Base-by-base conservation (phyloP, 2,797 vertebrate species). In the Phoebastria nigripes region DNA sequence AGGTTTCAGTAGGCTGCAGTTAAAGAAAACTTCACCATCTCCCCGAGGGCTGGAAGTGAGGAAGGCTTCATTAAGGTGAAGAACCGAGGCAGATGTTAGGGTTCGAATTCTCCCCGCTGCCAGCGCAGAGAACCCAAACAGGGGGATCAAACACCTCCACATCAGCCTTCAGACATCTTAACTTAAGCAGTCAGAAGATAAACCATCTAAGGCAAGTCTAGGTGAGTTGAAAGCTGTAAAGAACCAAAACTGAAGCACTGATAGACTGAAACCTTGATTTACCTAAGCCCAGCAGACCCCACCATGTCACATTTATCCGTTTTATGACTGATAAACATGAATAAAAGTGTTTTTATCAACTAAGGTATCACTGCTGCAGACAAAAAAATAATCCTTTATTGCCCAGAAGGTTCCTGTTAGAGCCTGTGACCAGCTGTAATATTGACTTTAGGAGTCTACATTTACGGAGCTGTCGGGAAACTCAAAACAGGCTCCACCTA, bases 81-180 rank as follows among this genome's bases (percentile, higher is more conserved):
- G 56, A 70, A 55, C 14, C 1, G 2, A 90, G 58, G 19, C 29
- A 74, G 44, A 49, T 51, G 16, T 59, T 59, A 25, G 65, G 35
- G 35, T 61, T 63, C 58, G 79, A 59, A 35, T 74, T 70, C 17
- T 44, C 13, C 26, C 19, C 3, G 3, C 25, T 63, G 15, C 44
- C 49, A 52, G 28, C 2, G 2, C 20, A 51, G 18, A 67, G 54
- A 67, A 52, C 37, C 6, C 66, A 73, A 25, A 21, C 0, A 1
- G 9, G 37, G 46, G 5, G 8, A 47, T 62, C 37, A 56, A 20
- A n/a, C 18, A 82, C 24, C 24, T 52, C 35, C 29, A 55, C 1
- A 0, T 59, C 56, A 54, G 15, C 51, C 41, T 70, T 73, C 41
- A 86, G 41, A 46, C 4, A 13, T 37, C 44, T 83, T 52, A 70